phyloP scores from a whole-genome alignment of 2,113 vertebrate species.

The Bubo blakistoni region DNA sequence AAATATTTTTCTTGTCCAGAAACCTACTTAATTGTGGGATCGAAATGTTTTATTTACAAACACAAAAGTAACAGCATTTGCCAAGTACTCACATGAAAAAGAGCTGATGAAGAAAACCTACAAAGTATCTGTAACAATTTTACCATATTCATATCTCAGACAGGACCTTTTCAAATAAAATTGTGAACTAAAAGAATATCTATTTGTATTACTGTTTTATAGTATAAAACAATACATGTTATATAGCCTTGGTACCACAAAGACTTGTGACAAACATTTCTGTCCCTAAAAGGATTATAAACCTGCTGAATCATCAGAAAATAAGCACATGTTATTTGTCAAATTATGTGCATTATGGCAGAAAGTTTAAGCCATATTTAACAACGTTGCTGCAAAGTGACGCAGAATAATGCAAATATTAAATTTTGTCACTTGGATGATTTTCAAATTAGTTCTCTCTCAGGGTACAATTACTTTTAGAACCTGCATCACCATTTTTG shows the following conservation, averaged over 20 bases:
- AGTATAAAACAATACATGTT: not conserved
- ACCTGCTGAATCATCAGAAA: not conserved
- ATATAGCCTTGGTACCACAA: not conserved
- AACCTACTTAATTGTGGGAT: not conserved
- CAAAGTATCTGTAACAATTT: not conserved
- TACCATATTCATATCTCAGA: not conserved
- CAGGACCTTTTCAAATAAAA: not conserved
- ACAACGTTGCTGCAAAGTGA: not conserved
- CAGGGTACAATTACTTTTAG: not conserved
- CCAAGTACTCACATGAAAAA: not conserved
- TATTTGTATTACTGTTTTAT: not conserved
- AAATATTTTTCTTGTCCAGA: not conserved
- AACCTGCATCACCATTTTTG: not conserved
- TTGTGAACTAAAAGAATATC: not conserved
- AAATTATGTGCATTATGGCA: not conserved
- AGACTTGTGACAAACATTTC: not conserved
- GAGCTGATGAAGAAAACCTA: not conserved
- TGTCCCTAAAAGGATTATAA: not conserved
- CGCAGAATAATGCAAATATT: conserved; percentile 10
- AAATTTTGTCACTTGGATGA: not conserved
- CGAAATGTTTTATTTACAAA: not conserved
- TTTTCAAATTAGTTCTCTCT: conserved; percentile 4
- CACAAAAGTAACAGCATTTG: not conserved
- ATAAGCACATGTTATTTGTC: not conserved
- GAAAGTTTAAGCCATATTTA: not conserved